These are phyloP conservation scores for Athene cunicularia DNA, from an alignment of 2,113 vertebrate genomes.

Conservation along the genomic window DNA sequence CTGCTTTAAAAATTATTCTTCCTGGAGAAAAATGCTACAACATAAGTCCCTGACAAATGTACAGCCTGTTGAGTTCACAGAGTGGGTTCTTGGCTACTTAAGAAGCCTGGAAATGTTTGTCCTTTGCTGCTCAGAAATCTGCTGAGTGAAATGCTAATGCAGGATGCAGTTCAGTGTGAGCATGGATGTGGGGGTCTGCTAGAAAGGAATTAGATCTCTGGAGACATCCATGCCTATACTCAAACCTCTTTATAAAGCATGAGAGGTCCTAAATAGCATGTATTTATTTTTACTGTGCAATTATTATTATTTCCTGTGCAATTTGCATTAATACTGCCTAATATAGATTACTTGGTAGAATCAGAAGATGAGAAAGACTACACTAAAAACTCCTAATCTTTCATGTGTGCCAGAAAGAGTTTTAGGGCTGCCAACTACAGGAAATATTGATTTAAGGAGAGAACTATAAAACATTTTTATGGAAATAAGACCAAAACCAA, in stretches of 20 bases:
- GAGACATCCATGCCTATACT: not conserved
- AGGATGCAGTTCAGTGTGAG: not conserved
- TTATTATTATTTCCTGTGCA: not conserved
- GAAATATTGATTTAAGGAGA: not conserved
- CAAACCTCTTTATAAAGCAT: not conserved
- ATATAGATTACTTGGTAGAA: not conserved
- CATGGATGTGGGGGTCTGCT: not conserved
- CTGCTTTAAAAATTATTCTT: not conserved
- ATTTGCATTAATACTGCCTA: not conserved
- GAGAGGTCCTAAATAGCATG: not conserved
- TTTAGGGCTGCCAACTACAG: not conserved
- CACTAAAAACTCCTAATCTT: not conserved
- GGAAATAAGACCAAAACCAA: not conserved
- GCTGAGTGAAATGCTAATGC: not conserved
- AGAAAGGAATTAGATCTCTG: not conserved
- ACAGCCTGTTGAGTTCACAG: not conserved
- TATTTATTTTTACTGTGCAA: not conserved
- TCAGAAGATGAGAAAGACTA: not conserved
- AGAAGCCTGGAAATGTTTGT: not conserved
- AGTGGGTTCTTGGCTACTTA: not conserved
- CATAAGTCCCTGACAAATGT: not conserved
- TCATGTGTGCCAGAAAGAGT: not conserved
- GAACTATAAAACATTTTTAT: not conserved
- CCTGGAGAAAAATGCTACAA: not conserved
- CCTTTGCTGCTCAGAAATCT: not conserved